Conservation (phyloP, 2,113 vertebrate genomes). For the Zosterops japonicus region DNA sequence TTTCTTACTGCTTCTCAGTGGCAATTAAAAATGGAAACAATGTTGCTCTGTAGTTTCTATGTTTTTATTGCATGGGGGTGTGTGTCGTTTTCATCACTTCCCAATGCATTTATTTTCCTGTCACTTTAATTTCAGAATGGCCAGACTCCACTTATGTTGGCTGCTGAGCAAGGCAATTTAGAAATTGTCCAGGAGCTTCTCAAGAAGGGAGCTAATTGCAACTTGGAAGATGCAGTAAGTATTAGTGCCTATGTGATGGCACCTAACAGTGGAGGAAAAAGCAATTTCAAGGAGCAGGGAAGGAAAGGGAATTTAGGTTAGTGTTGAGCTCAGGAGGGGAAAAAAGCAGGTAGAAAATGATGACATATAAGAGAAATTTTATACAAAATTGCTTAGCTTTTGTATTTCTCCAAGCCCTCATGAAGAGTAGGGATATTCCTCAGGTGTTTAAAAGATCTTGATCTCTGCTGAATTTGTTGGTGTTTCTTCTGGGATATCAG, state of each 20-base stretch:
- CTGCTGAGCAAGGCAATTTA: slow-evolving; percentile 92
- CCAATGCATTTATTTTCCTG: not conserved
- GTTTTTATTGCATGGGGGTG: rapidly evolving
- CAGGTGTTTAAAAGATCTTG: not conserved
- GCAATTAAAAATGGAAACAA: not conserved
- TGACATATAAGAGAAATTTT: not conserved
- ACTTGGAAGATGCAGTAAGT: slow-evolving; percentile 92
- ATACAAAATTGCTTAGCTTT: not conserved
- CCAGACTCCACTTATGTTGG: slow-evolving; percentile 95
- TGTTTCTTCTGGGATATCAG: not conserved
- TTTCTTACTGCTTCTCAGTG: not conserved
- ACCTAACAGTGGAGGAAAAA: not conserved
- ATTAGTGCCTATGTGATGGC: not conserved
- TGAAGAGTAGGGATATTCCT: not conserved
- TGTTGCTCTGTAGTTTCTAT: not conserved
- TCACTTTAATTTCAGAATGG: slow-evolving; percentile 80
- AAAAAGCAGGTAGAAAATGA: not conserved
- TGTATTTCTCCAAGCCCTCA: not conserved
- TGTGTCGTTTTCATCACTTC: not conserved
- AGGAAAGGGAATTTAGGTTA: not conserved
- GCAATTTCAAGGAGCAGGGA: not conserved
- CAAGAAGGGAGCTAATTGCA: slow-evolving; percentile 90
- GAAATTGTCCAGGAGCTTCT: slow-evolving; percentile 95
- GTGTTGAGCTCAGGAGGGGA: rapidly evolving
- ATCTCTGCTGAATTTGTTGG: not conserved